These are phyloP conservation scores for human DNA, from an alignment of 2,113 vertebrate genomes.

Conservation along the genomic window DNA sequence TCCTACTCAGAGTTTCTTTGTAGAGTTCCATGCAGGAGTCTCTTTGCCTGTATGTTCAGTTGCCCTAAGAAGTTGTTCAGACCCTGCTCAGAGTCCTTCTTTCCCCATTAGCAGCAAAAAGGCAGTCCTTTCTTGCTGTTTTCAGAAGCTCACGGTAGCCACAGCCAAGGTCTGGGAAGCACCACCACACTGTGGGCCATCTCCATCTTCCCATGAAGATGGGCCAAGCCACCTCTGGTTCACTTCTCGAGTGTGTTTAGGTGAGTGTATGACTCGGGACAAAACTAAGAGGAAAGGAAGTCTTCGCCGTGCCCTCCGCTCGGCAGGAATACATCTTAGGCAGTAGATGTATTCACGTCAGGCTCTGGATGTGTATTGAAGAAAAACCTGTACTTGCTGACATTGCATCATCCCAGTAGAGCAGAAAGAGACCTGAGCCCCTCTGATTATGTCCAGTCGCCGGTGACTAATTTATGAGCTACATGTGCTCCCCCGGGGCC, in stretches of 20 bases:
- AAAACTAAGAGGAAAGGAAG: background rate
- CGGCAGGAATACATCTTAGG: background rate
- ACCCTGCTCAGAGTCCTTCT: background rate
- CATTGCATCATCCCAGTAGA: background rate
- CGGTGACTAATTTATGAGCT: constrained; percentile 56
- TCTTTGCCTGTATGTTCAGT: background rate
- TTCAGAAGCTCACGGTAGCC: background rate
- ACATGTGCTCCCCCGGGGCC: background rate
- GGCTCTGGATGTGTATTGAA: background rate
- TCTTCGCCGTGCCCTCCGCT: background rate
- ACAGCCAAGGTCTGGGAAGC: background rate
- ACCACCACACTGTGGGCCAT: rapidly evolving
- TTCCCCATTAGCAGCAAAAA: background rate
- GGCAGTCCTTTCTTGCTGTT: background rate
- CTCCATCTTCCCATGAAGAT: background rate
- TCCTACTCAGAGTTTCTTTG: background rate
- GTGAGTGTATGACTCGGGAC: background rate
- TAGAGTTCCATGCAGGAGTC: background rate
- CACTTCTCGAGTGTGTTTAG: background rate
- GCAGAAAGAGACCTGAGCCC: background rate
- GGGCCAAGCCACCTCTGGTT: background rate
- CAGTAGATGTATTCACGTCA: background rate
- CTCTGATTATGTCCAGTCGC: background rate
- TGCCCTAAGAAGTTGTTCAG: background rate
- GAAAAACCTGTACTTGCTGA: background rate